Evolutionary conservation across 92 coral and sea anemone genomes (phyloP).

Genomic region (Parazoanthus atlanticus): DNA sequence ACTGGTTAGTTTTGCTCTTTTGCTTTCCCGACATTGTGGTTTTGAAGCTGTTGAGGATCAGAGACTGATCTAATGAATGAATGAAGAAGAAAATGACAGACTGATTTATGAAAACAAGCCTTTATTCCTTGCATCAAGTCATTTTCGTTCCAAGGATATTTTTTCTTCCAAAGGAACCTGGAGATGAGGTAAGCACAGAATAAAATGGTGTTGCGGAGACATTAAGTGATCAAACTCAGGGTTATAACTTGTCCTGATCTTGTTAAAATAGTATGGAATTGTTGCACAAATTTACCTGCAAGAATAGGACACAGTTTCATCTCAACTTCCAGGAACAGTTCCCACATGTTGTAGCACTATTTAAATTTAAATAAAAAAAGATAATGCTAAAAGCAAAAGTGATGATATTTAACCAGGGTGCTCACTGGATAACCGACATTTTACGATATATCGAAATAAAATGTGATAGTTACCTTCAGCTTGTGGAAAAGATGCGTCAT

Average conservation of each 20-base stretch:
- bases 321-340: conserved; percentile 78
- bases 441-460: no score
- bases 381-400: not conserved
- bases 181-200: no score
- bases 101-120: no score
- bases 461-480: conserved; percentile 55
- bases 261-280: not conserved
- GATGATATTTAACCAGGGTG: not conserved
- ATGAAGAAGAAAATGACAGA: no score
- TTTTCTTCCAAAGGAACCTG: no score
- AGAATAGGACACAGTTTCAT: conserved; percentile 80
- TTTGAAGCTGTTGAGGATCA: no score
- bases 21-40: no score
- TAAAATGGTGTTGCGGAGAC: not conserved
- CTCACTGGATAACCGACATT: no score
- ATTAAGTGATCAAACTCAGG: not conserved
- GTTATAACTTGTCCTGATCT: not conserved
- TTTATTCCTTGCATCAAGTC: no score
- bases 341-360: conserved; percentile 81
- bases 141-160: no score
- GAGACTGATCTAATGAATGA: no score
- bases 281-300: conserved; percentile 64
- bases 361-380: not conserved
- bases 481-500: conserved; percentile 56
- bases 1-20: no score